Evolutionary conservation across 2,113 vertebrate genomes (phyloP), one percentile per base, ranked within the genome.

Genomic region (Paralichthys olivaceus): DNA sequence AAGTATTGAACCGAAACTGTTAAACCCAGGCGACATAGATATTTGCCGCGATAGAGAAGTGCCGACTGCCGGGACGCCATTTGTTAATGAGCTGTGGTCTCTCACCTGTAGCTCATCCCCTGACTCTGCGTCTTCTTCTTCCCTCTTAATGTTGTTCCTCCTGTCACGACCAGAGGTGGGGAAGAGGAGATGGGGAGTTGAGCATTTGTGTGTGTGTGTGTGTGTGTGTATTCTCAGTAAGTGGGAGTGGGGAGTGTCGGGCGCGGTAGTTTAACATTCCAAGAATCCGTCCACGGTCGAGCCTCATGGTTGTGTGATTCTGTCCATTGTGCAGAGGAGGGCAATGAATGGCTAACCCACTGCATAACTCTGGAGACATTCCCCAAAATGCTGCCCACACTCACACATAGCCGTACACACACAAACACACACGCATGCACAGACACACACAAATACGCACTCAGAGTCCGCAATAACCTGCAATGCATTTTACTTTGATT

Each of bases 241-340:
- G 89, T 91, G 82, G 88, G 91, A 91, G 87, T 84, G 86, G 75
- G 90, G 91, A 92, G 91, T 91, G 90, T 84, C 83, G 84, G 91
- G 91, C 62, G 91, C 84, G 88, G 93, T 80, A 90, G 84, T 89
- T 84, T 76, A 90, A 89, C 90, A 94, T 94, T 94, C 91, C 92
- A 91, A 90, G 90, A 94, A 93, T 93, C 87, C 74, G 72, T 90
- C 85, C 77, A 87, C 72, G 84, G 85, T 84, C 69, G 79, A 84
- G 86, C 89, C 87, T 93, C 90, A 85, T 72, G 87, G 84, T 82
- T 85, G 86, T 91, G 88, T 68, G 92, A 88, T 89, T 91, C 83
- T 86, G 89, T 86, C 83, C 71, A 56, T 86, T 79, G 73, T 85
- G 89, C 82, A 84, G 84, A 90, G 84, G 84, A 90, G 82, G 84